phyloP scores from a whole-genome alignment of 2,113 vertebrate genomes.

The Prinia subflava region DNA sequence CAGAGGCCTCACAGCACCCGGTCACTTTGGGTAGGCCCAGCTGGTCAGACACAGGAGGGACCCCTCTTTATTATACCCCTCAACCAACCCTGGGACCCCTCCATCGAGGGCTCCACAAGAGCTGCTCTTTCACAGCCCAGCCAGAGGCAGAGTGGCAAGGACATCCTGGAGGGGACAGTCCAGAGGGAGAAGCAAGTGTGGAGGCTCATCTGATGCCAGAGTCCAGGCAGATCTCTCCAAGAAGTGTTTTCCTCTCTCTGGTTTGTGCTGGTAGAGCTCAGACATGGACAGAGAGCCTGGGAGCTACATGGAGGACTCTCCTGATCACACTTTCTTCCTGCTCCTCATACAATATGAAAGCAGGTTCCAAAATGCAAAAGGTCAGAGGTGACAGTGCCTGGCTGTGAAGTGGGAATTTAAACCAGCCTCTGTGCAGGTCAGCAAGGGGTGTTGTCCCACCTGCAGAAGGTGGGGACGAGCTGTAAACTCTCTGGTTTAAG shows the following conservation, averaged over 20 bases:
- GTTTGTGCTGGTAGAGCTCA: neutral
- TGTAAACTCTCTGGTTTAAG: neutral
- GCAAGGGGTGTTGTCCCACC: neutral
- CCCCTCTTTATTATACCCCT: neutral
- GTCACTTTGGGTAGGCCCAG: neutral
- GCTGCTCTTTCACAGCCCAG: neutral
- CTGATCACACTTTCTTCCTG: fast-evolving
- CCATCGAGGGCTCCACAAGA: fast-evolving
- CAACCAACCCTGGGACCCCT: neutral
- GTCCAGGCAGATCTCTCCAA: neutral
- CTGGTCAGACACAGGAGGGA: neutral
- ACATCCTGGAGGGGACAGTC: neutral
- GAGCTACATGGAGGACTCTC: neutral
- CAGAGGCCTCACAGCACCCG: neutral
- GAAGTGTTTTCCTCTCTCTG: fast-evolving
- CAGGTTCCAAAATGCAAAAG: neutral
- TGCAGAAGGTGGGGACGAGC: neutral
- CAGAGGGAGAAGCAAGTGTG: neutral
- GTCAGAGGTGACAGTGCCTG: neutral
- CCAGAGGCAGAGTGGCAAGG: neutral
- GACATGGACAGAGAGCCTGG: neutral
- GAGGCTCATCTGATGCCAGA: neutral
- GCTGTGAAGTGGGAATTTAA: neutral
- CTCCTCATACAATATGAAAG: neutral
- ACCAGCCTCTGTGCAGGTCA: neutral